Evolutionary conservation across 2,113 vertebrate genomes (phyloP).

Genomic region (Chaetops frenatus): DNA sequence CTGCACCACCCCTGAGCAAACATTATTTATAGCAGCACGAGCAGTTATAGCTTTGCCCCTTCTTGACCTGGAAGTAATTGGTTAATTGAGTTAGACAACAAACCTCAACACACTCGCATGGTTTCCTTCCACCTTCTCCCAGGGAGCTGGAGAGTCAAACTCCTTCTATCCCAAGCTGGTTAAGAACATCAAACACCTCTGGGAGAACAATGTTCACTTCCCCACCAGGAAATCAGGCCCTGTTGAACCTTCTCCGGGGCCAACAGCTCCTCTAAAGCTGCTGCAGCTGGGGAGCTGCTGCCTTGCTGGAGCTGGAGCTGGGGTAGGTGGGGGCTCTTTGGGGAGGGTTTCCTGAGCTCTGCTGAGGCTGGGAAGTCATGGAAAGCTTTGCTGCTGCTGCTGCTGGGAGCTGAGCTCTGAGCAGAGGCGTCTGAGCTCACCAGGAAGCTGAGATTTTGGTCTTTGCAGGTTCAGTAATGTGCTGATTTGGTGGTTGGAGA

Average conservation of each 20-base stretch:
- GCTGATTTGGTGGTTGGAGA: neutral
- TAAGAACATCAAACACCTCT: neutral
- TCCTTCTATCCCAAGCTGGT: neutral
- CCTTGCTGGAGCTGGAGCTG: neutral
- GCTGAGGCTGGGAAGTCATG: neutral
- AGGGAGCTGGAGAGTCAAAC: neutral
- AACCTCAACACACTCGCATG: neutral
- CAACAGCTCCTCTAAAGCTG: neutral
- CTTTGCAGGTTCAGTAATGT: neutral
- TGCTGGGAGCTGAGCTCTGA: neutral
- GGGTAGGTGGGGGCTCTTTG: neutral
- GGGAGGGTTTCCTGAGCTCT: neutral
- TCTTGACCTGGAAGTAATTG: constrained; percentile 59
- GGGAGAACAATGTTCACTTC: neutral
- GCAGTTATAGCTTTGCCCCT: constrained; percentile 44
- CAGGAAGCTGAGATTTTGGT: neutral
- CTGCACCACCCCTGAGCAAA: neutral
- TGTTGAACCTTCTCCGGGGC: neutral
- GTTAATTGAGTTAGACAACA: constrained; percentile 40
- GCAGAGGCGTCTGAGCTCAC: neutral
- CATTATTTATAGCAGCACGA: neutral
- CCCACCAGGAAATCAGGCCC: neutral
- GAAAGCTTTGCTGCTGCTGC: neutral
- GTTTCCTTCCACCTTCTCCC: constrained; percentile 18
- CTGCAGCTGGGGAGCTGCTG: neutral